Evolutionary conservation across 2,113 vertebrate genomes (phyloP), one percentile per base, ranked within the genome.

Genomic region (Tympanuchus pallidicinctus): DNA sequence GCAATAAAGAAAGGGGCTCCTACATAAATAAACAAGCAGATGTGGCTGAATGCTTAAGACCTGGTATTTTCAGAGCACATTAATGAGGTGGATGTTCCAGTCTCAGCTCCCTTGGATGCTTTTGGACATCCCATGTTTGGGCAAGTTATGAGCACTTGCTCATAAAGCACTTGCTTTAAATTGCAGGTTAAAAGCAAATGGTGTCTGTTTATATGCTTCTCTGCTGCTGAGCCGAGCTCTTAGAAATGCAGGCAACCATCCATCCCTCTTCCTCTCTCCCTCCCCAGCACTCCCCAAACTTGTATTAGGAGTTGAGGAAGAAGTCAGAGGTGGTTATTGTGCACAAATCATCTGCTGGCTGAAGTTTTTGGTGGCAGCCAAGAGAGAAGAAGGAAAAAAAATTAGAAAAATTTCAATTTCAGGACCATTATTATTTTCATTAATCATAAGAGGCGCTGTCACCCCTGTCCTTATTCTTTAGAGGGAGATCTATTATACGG

Each of bases 381-480:
- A 97, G 97, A 98, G 97, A 98, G 97, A 97, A 97, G 97, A 94
- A 97, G 93, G 97, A 95, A 98, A 98, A 98, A 98, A 97, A 98
- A 98, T 98, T 98, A 98, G 98, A 99, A 99, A 99, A 99, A 99
- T 99, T 99, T 99, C 98, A 98, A 99, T 99, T 99, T 99, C 98
- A 99, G 98, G 97, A 98, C 98, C 98, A 99, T 99, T 99, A 99
- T 99, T 99, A 99, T 99, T 99, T 99, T 99, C 99, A 99, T 99
- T 99, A 99, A 99, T 99, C 99, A 99, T 99, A 98, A 97, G 98
- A 98, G 97, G 98, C 96, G 97, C 98, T 98, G 98, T 99, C 99
- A 98, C 98, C 98, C 98, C 98, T 99, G 98, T 99, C 98, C 98
- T 98, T 98, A 99, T 98, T 98, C 98, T 99, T 99, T 99, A 98